phyloP scores from a whole-genome alignment of 1,140 invertebrate genomes.

The Lucilia cuprina region DNA sequence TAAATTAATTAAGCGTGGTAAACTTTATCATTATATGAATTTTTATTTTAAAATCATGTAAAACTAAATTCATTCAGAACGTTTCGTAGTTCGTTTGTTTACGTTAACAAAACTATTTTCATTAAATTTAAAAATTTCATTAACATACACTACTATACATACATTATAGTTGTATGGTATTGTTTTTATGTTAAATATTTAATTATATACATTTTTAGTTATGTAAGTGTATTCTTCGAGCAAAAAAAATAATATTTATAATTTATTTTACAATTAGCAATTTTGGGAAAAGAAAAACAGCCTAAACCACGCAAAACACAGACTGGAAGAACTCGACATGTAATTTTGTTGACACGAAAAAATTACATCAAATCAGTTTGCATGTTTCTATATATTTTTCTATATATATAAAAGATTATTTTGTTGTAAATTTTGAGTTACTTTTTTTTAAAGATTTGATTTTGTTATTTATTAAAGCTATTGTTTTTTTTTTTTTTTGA shows the following conservation, averaged over 20 bases:
- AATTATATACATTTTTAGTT: background rate
- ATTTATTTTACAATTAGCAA: background rate
- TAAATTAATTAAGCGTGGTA: background rate
- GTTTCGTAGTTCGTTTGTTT: background rate
- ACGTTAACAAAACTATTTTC: background rate
- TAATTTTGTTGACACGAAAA: slow-evolving; percentile 21
- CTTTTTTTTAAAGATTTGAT: background rate
- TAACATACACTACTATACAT: too few species aligned
- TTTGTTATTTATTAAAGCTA: background rate
- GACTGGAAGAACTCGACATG: slow-evolving; percentile 62
- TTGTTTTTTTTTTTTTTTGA: background rate
- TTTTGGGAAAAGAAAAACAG: slow-evolving; percentile 49
- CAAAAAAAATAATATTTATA: too few species aligned
- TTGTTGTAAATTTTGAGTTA: background rate
- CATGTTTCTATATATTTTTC: background rate
- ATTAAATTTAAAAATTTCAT: background rate
- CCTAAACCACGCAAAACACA: slow-evolving; percentile 63
- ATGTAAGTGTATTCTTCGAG: background rate
- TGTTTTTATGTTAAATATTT: background rate
- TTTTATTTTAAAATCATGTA: too few species aligned
- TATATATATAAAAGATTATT: background rate
- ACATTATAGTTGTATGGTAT: too few species aligned
- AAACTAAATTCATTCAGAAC: background rate
- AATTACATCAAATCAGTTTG: slow-evolving; percentile 29
- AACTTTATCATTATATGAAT: too few species aligned